Percentiles rank a stretch among this genome's conserved stretches.
Evolutionary conservation across 1,140 invertebrate genomes (phyloP).

Genomic region (Aphaenogaster floridana): DNA sequence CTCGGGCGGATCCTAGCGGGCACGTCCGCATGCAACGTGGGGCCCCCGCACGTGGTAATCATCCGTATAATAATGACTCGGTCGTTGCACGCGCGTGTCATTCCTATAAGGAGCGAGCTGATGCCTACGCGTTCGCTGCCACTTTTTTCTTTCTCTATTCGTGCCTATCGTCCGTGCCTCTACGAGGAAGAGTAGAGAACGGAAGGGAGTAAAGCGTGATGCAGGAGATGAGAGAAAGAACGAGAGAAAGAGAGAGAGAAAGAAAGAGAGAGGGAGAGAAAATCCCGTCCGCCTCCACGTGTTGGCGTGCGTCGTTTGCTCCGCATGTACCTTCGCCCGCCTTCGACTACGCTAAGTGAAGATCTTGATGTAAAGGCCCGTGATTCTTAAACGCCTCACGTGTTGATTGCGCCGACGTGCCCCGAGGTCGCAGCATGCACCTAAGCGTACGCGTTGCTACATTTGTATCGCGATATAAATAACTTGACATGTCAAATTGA

Average conservation of each 20-base stretch:
- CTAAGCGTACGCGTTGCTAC: conserved; percentile 27
- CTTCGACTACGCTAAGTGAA: conserved; percentile 53
- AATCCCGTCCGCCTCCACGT: conserved; percentile 81
- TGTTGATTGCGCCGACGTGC: conserved; percentile 57
- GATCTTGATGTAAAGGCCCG: conserved; percentile 60
- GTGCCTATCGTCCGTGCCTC: conserved; percentile 49
- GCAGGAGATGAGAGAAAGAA: conserved; percentile 14
- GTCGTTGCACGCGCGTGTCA: conserved; percentile 74
- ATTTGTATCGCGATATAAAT: conserved; percentile 44
- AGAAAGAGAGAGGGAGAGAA: conserved; percentile 40
- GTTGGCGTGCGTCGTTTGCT: conserved; percentile 25
- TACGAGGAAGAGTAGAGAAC: conserved; percentile 31
- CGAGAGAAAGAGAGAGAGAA: conserved; percentile 51
- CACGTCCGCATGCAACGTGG: conserved; percentile 42
- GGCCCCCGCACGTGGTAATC: conserved; percentile 70
- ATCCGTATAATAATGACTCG: conserved; percentile 75
- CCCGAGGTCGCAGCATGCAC: conserved; percentile 30
- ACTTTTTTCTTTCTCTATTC: conserved; percentile 36
- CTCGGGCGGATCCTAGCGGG: conserved; percentile 31
- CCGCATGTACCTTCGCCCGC: conserved; percentile 11
- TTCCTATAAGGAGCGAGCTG: conserved; percentile 76
- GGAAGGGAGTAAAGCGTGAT: neutral
- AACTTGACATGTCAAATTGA: conserved; percentile 35
- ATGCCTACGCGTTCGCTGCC: conserved; percentile 71
- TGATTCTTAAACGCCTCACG: conserved; percentile 40